Percentiles rank a stretch among this genome's conserved stretches.
These are phyloP conservation scores for Dunckerocampus dactyliophorus DNA, from an alignment of 2,113 vertebrate genomes.

Conservation along the genomic window DNA sequence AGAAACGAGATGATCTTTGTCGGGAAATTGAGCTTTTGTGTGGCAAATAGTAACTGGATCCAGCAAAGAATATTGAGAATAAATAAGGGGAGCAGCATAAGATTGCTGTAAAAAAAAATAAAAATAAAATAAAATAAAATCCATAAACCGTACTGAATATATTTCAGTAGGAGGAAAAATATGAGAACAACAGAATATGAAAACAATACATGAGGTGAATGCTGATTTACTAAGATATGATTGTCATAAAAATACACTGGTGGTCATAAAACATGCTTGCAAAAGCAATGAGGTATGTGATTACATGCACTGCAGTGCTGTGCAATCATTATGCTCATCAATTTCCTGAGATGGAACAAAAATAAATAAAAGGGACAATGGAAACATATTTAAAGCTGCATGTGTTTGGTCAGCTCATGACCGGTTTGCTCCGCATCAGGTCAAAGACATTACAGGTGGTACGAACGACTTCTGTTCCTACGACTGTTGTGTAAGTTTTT, in stretches of 20 bases:
- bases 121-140: constrained; percentile 36
- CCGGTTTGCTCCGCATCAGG: constrained; percentile 23
- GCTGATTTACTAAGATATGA: constrained; percentile 2
- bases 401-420: constrained; percentile 25
- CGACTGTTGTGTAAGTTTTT: too few relatives aligned
- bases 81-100: constrained; percentile 27
- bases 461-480: too few relatives aligned
- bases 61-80: constrained; percentile 25
- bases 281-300: constrained; percentile 23
- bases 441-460: constrained; percentile 2
- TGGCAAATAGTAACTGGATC: constrained; percentile 50
- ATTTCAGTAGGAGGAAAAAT: constrained; percentile 19
- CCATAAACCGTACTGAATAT: constrained; percentile 25
- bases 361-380: background rate
- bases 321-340: constrained; percentile 15
- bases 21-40: constrained; percentile 55
- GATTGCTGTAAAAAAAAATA: constrained; percentile 30
- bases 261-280: background rate
- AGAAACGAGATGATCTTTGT: constrained; percentile 54
- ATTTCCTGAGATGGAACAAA: background rate
- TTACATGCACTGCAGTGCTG: constrained; percentile 11
- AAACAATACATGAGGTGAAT: constrained; percentile 21
- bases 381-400: background rate
- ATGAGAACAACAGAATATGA: constrained; percentile 18
- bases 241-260: constrained; percentile 1